Conservation (phyloP, 2,113 vertebrate genomes). For the Hystrix cristata region DNA sequence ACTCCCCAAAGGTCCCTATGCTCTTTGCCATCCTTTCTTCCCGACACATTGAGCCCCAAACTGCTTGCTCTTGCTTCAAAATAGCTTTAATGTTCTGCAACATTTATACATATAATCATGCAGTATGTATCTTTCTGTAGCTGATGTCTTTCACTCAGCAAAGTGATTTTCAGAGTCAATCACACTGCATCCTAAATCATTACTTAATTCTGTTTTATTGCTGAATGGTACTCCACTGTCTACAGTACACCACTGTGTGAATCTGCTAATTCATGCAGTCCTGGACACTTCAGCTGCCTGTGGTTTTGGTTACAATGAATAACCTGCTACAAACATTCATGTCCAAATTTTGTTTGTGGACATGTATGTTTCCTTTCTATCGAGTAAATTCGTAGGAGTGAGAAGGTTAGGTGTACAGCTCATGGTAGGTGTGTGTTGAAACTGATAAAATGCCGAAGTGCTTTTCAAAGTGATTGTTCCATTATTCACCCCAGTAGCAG, state of each 20-base stretch:
- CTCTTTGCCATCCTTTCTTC: neutral
- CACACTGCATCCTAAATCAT: neutral
- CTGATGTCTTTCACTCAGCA: neutral
- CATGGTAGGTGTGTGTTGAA: neutral
- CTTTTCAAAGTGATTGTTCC: neutral
- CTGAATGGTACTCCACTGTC: neutral
- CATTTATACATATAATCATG: neutral
- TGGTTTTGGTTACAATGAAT: neutral
- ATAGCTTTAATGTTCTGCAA: neutral
- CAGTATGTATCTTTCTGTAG: neutral
- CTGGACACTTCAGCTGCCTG: neutral
- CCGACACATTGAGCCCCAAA: neutral
- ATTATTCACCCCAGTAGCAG: neutral
- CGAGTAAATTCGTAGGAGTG: neutral
- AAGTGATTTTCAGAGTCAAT: neutral
- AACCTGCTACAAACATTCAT: neutral
- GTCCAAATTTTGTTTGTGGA: neutral
- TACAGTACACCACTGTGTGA: accelerated
- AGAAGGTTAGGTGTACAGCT: neutral
- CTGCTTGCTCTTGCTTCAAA: neutral
- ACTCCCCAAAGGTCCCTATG: neutral
- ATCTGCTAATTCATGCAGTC: neutral
- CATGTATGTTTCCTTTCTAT: neutral
- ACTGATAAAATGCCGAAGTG: neutral
- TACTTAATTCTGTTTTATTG: neutral